Evolutionary conservation across 2,797 vertebrate species (phyloP).

Genomic region (Spinibarbus caldwelli): DNA sequence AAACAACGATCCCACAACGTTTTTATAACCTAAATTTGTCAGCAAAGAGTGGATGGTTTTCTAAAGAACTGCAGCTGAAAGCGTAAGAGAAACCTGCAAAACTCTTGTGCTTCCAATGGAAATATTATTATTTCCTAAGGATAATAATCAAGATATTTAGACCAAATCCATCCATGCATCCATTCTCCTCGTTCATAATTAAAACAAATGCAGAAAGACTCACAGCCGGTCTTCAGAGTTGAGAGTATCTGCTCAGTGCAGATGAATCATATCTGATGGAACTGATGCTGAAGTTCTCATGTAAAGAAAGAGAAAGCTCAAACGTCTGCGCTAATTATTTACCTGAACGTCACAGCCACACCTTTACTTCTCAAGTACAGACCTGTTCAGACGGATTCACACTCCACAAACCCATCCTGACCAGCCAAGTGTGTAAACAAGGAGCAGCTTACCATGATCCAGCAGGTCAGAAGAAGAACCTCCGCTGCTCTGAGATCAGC

Average conservation of each 20-base stretch:
- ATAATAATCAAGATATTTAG: background rate
- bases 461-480: background rate
- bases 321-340: slow-evolving; percentile 12
- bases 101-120: background rate
- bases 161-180: background rate
- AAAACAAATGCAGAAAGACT: background rate
- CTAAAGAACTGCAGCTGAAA: background rate
- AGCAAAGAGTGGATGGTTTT: background rate
- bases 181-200: background rate
- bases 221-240: background rate
- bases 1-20: background rate
- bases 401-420: background rate
- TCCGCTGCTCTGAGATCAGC: background rate
- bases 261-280: background rate
- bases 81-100: background rate
- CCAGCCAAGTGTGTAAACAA: background rate
- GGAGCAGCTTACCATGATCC: slow-evolving; percentile 32
- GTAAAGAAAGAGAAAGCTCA: background rate
- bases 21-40: background rate
- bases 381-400: background rate
- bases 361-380: background rate
- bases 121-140: background rate
- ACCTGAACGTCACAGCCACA: slow-evolving; percentile 29
- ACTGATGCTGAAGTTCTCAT: background rate
- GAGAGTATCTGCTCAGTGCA: background rate